A percentile compares a stretch with the other conserved stretches of the same genome.
Evolutionary conservation across 2,113 vertebrate species (phyloP).

Genomic region (Zosterops lateralis): DNA sequence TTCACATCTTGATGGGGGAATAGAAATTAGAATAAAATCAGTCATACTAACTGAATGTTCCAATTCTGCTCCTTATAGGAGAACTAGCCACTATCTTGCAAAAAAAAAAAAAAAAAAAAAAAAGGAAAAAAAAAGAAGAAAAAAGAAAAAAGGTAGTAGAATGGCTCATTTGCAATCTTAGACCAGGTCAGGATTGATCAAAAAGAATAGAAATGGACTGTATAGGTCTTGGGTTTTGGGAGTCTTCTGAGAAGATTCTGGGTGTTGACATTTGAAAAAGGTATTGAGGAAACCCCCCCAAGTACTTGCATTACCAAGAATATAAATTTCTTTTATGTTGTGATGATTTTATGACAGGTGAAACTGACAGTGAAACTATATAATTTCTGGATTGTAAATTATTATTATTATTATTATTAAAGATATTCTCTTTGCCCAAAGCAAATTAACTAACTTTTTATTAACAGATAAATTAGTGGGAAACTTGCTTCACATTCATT

Average conservation of each 20-base stretch:
- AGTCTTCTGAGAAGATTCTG: neutral
- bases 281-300: neutral
- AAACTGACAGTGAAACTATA: neutral
- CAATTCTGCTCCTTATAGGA: neutral
- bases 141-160: neutral
- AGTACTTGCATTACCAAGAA: neutral
- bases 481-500: neutral
- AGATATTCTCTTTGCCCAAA: neutral
- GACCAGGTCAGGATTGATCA: neutral
- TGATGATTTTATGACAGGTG: neutral
- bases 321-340: neutral
- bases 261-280: neutral
- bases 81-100: neutral
- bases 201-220: neutral
- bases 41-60: neutral
- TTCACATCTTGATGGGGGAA: neutral
- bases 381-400: neutral
- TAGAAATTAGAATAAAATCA: neutral
- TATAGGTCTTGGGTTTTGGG: neutral
- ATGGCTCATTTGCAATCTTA: neutral
- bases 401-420: neutral
- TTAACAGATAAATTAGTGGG: neutral
- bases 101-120: neutral
- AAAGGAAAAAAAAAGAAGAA: neutral
- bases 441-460: neutral